phyloP scores from a whole-genome alignment of 2,888 invertebrate genomes.

The Hydraecia micacea region DNA sequence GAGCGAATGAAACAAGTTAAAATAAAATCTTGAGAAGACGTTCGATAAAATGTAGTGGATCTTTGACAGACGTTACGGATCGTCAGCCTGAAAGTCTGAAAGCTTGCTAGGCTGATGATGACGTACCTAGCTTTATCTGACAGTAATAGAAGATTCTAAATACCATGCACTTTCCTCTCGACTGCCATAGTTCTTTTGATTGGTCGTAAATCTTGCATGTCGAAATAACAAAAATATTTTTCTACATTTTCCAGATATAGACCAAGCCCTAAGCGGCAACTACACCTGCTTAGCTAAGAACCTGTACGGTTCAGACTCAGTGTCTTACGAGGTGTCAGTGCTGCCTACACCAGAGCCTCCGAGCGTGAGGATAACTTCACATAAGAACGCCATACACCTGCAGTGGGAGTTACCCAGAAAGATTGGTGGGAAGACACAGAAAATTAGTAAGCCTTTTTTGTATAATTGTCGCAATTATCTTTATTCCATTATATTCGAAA shows the following conservation, averaged over 20 bases:
- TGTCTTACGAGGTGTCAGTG: constrained; percentile 94
- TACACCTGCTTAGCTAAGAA: constrained; percentile 95
- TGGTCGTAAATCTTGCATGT: too few relatives aligned
- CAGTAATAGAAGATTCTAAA: background rate
- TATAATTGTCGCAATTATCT: too few relatives aligned
- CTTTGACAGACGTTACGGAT: too few relatives aligned
- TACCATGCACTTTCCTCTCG: too few relatives aligned
- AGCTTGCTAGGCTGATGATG: too few relatives aligned
- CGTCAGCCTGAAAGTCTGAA: too few relatives aligned
- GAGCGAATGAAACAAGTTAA: background rate
- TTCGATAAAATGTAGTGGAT: too few relatives aligned
- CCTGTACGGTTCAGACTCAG: constrained; percentile 95
- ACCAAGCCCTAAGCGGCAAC: constrained; percentile 94
- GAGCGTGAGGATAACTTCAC: constrained; percentile 88
- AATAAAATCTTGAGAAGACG: background rate
- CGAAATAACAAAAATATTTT: background rate
- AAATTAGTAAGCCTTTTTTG: constrained; percentile 76
- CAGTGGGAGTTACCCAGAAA: constrained; percentile 91
- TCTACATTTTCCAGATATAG: constrained; percentile 89
- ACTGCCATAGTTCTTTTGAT: background rate
- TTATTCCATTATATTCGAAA: background rate
- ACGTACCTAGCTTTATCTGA: background rate
- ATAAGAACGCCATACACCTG: constrained; percentile 87
- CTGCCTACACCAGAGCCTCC: constrained; percentile 94
- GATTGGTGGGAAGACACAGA: constrained; percentile 77